Percentiles rank a stretch among this genome's conserved stretches.
phyloP scores from a whole-genome alignment of 1,140 invertebrate species.

The Zophobas morio region DNA sequence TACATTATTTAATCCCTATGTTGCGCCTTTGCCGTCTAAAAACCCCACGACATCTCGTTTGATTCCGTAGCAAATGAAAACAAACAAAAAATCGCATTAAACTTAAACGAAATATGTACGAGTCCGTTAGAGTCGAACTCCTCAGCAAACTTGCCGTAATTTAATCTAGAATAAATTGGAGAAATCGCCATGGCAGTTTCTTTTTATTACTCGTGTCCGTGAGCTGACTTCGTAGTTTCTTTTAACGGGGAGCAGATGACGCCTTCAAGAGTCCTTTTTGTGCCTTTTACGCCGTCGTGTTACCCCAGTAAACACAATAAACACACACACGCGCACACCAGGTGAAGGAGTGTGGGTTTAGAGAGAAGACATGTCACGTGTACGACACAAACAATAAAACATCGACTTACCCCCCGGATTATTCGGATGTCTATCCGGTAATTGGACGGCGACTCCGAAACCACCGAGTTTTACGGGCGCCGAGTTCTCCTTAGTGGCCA shows the following conservation, averaged over 20 bases:
- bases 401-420: conserved; percentile 73
- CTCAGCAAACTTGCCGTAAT: background rate
- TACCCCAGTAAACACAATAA: background rate
- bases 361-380: background rate
- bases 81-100: background rate
- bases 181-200: conserved; percentile 18
- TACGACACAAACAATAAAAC: conserved; percentile 29
- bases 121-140: background rate
- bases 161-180: conserved; percentile 20
- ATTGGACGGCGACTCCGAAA: conserved; percentile 96
- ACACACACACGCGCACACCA: background rate
- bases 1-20: too few species aligned
- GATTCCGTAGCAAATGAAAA: too few species aligned
- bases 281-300: background rate
- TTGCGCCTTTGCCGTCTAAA: too few species aligned
- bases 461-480: conserved; percentile 98
- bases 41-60: too few species aligned
- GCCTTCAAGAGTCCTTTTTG: background rate
- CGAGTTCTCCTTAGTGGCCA: conserved; percentile 96
- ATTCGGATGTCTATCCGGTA: conserved; percentile 82
- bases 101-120: background rate
- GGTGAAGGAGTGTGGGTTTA: background rate
- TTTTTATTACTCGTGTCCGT: background rate
- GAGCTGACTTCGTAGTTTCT: background rate
- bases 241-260: background rate